Conservation (phyloP, 1,140 invertebrate genomes). For the Megathymus violae region DNA sequence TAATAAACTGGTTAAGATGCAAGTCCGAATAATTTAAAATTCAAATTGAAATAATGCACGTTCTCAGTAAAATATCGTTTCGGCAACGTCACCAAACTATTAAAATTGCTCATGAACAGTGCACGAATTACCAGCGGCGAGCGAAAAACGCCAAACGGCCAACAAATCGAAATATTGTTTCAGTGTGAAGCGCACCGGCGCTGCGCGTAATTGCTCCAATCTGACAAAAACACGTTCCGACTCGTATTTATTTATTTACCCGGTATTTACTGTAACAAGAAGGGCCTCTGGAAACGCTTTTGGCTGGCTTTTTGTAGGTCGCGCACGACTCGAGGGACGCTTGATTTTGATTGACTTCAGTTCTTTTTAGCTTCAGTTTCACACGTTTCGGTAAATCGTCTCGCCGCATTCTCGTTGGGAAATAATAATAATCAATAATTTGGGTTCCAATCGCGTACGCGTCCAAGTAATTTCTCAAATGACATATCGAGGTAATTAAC, state of each 20-base stretch:
- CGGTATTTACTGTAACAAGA: slow-evolving; percentile 74
- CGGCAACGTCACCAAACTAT: slow-evolving; percentile 2
- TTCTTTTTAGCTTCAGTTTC: slow-evolving; percentile 17
- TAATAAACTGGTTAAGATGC: too few relatives aligned
- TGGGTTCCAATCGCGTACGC: too few relatives aligned
- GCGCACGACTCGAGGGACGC: background rate
- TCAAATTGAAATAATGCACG: background rate
- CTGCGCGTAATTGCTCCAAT: slow-evolving; percentile 70
- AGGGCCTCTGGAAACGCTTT: slow-evolving; percentile 40
- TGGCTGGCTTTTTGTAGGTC: slow-evolving; percentile 25
- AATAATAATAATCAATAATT: too few relatives aligned
- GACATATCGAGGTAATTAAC: too few relatives aligned
- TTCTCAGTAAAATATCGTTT: background rate
- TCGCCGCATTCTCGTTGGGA: too few relatives aligned
- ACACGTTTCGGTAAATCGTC: too few relatives aligned
- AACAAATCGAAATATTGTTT: slow-evolving; percentile 48
- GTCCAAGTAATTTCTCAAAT: too few relatives aligned
- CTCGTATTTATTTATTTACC: slow-evolving; percentile 79
- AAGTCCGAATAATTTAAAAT: too few relatives aligned
- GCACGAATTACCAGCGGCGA: slow-evolving; percentile 14
- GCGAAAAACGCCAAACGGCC: slow-evolving; percentile 39
- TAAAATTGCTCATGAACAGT: slow-evolving; percentile 19
- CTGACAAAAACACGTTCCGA: slow-evolving; percentile 60
- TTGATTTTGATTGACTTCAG: slow-evolving; percentile 16
- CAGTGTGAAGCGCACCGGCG: slow-evolving; percentile 27